phyloP scores from a whole-genome alignment of 1,140 invertebrate species.

The Ips nitidus region DNA sequence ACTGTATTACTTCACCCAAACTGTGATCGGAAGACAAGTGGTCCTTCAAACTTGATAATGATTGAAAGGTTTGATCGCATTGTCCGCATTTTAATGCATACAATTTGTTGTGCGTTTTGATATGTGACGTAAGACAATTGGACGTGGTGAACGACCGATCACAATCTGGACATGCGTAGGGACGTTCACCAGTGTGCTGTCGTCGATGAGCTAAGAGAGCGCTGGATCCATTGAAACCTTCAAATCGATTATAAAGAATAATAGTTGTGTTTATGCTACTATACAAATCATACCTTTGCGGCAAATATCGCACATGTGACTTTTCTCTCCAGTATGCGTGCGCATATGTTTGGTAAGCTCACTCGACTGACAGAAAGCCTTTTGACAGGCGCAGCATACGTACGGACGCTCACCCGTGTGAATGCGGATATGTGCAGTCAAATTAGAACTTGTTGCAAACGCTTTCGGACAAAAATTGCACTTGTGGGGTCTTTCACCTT shows the following conservation, averaged over 20 bases:
- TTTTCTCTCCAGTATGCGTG: constrained; percentile 55
- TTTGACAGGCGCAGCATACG: constrained; percentile 54
- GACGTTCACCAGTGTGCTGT: constrained; percentile 62
- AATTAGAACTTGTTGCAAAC: constrained; percentile 60
- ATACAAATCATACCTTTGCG: constrained; percentile 45
- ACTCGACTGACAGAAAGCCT: constrained; percentile 54
- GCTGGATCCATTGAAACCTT: constrained; percentile 50
- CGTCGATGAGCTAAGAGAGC: constrained; percentile 55
- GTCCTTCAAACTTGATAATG: constrained; percentile 11
- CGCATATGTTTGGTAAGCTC: constrained; percentile 54
- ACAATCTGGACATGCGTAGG: constrained; percentile 63
- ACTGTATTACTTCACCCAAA: constrained; percentile 9
- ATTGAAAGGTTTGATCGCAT: constrained; percentile 22
- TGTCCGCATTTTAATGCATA: constrained; percentile 12
- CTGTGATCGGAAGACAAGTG: constrained; percentile 15
- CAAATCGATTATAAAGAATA: constrained; percentile 7
- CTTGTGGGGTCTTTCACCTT: constrained; percentile 57
- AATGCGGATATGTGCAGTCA: constrained; percentile 56
- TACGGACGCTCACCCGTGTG: constrained; percentile 56
- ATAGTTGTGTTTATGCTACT: not conserved
- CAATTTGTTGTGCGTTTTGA: constrained; percentile 53
- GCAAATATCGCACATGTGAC: constrained; percentile 55
- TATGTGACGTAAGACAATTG: constrained; percentile 59
- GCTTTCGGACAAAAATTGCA: constrained; percentile 58
- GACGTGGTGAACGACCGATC: constrained; percentile 59